A percentile compares a stretch with the other conserved stretches of the same genome.
Conservation (phyloP, 2,797 vertebrate species). For the Nothura maculosa region DNA sequence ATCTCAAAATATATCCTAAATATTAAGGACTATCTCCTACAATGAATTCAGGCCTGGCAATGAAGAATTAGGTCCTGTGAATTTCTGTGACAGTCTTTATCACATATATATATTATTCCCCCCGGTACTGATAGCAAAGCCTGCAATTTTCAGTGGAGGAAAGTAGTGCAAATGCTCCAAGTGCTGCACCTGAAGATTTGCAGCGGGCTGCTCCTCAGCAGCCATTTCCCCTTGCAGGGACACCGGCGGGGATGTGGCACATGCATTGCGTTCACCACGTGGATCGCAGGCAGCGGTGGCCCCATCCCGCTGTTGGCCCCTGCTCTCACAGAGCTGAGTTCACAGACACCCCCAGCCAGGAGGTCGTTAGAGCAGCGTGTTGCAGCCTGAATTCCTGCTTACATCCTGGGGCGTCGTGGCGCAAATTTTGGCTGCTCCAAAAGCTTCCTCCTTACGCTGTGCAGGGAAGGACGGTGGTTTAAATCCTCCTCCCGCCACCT, state of each 20-base stretch:
- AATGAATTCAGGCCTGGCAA: neutral
- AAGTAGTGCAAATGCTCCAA: neutral
- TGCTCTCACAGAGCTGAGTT: no score
- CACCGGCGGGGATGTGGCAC: fast-evolving
- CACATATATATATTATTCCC: neutral
- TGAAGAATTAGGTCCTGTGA: neutral
- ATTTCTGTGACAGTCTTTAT: neutral
- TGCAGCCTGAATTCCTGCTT: neutral
- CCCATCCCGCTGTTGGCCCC: neutral
- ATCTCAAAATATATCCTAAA: neutral
- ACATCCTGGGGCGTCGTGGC: neutral
- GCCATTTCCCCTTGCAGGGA: neutral
- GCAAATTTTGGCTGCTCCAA: fast-evolving
- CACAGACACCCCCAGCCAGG: neutral
- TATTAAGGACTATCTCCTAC: neutral
- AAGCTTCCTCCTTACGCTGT: fast-evolving
- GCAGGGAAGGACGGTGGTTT: fast-evolving
- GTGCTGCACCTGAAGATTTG: neutral
- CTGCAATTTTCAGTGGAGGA: neutral
- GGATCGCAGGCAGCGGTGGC: fast-evolving
- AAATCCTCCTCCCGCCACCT: neutral
- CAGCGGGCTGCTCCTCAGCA: fast-evolving
- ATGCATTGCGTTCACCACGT: neutral
- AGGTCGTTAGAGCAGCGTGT: fast-evolving
- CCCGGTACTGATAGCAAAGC: fast-evolving